Evolutionary conservation across 2,888 invertebrate genomes (phyloP).

Genomic region (Amiota minor): DNA sequence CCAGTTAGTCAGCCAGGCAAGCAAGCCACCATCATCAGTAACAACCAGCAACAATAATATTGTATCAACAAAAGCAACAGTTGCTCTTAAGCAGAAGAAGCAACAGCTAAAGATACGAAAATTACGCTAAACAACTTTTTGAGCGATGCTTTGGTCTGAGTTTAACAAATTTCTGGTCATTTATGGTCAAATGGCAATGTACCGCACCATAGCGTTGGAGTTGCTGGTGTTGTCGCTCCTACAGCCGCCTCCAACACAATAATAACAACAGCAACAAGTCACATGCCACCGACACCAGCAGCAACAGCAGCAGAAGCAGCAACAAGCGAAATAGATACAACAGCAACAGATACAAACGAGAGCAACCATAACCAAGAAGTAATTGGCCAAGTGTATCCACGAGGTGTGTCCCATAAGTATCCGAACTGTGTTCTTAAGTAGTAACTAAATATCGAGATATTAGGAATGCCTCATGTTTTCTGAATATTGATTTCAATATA

Average conservation of each 20-base stretch:
- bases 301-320: constrained; percentile 50
- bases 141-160: constrained; percentile 41
- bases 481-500: too few relatives aligned
- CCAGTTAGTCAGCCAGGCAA: background rate
- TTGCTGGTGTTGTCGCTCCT: constrained; percentile 2
- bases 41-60: background rate
- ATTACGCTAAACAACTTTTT: constrained; percentile 37
- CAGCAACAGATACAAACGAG: constrained; percentile 46
- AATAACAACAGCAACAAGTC: too few relatives aligned
- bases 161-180: constrained; percentile 68
- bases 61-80: constrained; percentile 4
- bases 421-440: too few relatives aligned
- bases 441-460: too few relatives aligned
- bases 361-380: constrained; percentile 25
- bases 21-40: background rate
- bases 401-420: too few relatives aligned
- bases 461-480: too few relatives aligned
- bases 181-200: constrained; percentile 70
- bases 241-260: background rate
- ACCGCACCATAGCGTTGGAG: constrained; percentile 35
- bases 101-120: constrained; percentile 17
- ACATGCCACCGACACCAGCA: constrained; percentile 42
- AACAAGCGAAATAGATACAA: constrained; percentile 56
- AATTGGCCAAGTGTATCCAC: constrained; percentile 8
- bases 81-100: background rate